Evolutionary conservation across 1,140 invertebrate genomes (phyloP), one percentile per base, ranked within the genome.

Genomic region (Metaphire vulgaris): DNA sequence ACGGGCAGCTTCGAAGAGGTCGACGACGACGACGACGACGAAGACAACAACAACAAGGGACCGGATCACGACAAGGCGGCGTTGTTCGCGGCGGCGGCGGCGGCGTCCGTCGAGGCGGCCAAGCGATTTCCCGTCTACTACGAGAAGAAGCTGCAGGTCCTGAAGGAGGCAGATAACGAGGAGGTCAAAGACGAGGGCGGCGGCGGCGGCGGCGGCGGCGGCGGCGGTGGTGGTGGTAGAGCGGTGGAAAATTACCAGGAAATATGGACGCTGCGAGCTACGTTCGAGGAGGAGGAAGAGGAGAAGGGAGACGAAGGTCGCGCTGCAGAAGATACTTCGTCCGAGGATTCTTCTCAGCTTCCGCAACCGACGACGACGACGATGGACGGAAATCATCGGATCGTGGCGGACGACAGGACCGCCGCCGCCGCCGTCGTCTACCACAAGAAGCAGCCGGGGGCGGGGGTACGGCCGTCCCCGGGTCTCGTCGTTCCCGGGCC

Each of bases 1-100:
- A 88, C 87, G 14, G 88, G 88, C 1, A 88, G 88, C 77, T 80
- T 88, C 28, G 88, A 89, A 79, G 85, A 88, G 78, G 82, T 89
- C 34, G 83, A 85, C 72, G 85, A 86, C 26, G 82, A 84, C 2
- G 77, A 80, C 26, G 2, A 28, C 1, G 72, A 32, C 28, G 2
- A 32, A 21, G 72, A 65, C 30, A 16, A 31, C 1, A 15, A 1
- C 2, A 65, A 15, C 66, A 15, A 1, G n/a, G 66, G 15, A n/a
- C 1, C 1, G 1, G 15, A 29, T 29, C n/a, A 67, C 66, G 1
- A 32, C 16, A 70, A 70, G 69, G 29, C 29, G 29, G 1, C 16
- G 28, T 30, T 29, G 16, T 21, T 29, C 69, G 32, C 26, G 1
- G 21, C 21, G 67, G 26, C 67, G 26, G 21, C 30, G 1, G 21